phyloP scores from a whole-genome alignment of 2,888 invertebrate genomes.

The Amphipoea oculea region DNA sequence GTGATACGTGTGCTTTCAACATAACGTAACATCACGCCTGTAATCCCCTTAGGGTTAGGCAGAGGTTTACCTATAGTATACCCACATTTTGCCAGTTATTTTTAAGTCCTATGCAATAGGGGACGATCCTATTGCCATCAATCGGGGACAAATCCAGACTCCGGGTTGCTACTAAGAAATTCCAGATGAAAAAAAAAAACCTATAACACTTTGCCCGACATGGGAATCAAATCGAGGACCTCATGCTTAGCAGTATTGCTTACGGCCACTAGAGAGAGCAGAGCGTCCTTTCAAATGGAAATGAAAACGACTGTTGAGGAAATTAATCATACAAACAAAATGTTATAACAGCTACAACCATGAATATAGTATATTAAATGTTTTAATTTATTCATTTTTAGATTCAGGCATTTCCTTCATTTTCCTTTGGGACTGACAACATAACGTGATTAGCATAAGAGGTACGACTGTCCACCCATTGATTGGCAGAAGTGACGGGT shows the following conservation, averaged over 20 bases:
- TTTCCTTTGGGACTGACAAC: slow-evolving; percentile 11
- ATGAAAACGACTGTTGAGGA: background rate
- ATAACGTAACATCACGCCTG: background rate
- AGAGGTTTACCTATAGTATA: background rate
- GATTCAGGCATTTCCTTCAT: slow-evolving; percentile 8
- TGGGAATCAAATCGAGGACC: background rate
- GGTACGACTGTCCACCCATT: slow-evolving; percentile 13
- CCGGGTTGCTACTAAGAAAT: background rate
- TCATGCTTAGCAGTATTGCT: no score
- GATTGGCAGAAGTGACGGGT: slow-evolving; percentile 26
- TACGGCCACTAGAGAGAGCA: no score
- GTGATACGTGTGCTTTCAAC: background rate
- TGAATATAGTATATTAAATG: background rate
- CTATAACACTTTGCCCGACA: background rate
- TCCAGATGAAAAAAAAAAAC: background rate
- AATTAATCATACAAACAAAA: background rate
- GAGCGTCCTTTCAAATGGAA: background rate
- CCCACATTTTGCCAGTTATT: background rate
- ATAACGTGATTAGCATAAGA: slow-evolving; percentile 44
- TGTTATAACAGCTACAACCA: background rate
- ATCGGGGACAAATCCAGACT: background rate
- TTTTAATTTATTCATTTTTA: slow-evolving; percentile 4
- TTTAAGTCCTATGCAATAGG: background rate
- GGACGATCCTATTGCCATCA: background rate
- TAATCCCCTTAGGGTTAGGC: background rate